Evolutionary conservation across 2,888 invertebrate species (phyloP), one percentile per base, ranked within the genome.

Genomic region (Gortyna flavago): DNA sequence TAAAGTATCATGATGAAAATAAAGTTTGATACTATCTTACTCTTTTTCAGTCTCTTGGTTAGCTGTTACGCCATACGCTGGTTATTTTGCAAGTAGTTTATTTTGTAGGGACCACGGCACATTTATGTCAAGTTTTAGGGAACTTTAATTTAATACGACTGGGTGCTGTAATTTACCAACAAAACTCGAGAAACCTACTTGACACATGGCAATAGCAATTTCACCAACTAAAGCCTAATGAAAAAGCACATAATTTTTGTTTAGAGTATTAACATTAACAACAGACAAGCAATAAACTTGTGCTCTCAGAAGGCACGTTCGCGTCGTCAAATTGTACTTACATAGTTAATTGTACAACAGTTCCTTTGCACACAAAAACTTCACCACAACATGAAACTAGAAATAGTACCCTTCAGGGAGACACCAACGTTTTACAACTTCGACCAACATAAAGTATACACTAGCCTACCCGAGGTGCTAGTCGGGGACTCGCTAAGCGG

Each of bases 401-500:
- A 76, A 86, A 89, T 88, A 89, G 82, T 85, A 85, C 86, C 86
- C 90, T 88, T 87, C 79, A 72, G 89, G 90, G 90, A 90, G 80
- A 86, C 87, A 84, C 87, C 90, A 89, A 88, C 88, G 88, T 91
- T 93, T 92, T 93, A 93, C 92, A 93, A 88, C 90, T 88, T 78
- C 77, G 86, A 83, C 84, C 84, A 88, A 89, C 90, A 91, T 93
- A 93, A 94, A 93, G 90, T 91, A 89, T 89, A 88, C 87, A 85
- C 88, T 83, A 86, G 86, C 80, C 85, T 83, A 91, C 90, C 90
- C 90, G 86, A 90, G 91, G 91, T 90, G 88, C 91, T 90, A 91
- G 91, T 93, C 90, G 86, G 92, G 91, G 92, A 90, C 87, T 80
- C 91, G 88, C 93, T 94, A 94, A 94, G 93, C 94, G 94, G 93